Evolutionary conservation across 2,888 invertebrate species (phyloP), one percentile per base, ranked within the genome.

Genomic region (Drosophila suboccidentalis): DNA sequence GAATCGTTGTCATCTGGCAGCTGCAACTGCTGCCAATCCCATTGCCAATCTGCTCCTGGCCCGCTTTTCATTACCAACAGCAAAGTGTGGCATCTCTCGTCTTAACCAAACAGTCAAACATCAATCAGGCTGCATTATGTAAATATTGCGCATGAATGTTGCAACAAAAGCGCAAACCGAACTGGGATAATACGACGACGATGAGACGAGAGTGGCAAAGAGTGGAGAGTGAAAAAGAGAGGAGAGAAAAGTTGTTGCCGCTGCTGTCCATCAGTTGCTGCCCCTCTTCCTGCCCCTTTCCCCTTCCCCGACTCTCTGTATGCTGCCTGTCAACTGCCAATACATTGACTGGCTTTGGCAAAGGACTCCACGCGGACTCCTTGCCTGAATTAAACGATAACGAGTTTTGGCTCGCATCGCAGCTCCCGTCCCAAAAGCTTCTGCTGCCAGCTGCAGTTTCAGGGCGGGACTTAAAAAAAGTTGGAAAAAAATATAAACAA

Each of bases 321-420:
- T 29, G 51, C 13, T 60, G 57, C 50, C 26, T 57, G 77, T 60
- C 75, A 82, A 67, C 82, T 84, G 83, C 90, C 90, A 87, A 89
- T 83, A 66, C 71, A 51, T 72, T 44, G 64, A 67, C 60, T 77
- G 46, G 54, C 49, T 65, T 75, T 78, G 81, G 78, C 78, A 69
- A 38, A 51, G 58, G 69, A 50, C 57, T 34, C 41, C 13, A 19
- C 44, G 50, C 26, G 26, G 26, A 26, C 43, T 67, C 50, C 49
- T 72, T 79, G 65, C 61, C 71, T 70, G 80, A 82, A 90, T 84
- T 90, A 90, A 88, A 85, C 88, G 90, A 90, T 84, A 84, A 84
- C 83, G 89, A 84, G 83, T 90, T 88, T 88, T 90, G 86, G 89
- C 88, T 89, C 80, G 71, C 87, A 63, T 64, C 78, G 69, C 57